Conservation (phyloP, 2,888 invertebrate species). For the Xiphydria camelus region DNA sequence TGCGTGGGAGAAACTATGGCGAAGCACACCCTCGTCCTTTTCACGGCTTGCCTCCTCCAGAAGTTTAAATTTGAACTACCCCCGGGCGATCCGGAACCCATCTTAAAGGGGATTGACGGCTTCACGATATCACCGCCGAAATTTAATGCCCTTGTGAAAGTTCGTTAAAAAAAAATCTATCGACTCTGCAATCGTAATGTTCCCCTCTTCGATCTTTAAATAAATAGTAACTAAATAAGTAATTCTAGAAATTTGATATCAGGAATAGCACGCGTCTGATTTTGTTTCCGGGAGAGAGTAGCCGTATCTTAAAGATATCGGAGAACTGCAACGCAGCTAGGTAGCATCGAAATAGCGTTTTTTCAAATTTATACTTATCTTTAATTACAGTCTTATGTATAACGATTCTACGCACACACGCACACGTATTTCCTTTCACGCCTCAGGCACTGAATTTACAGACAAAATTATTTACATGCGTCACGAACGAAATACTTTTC, state of each 20-base stretch:
- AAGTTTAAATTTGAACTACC: conserved; percentile 57
- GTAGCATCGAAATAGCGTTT: neutral
- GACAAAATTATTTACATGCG: neutral
- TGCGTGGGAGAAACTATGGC: conserved; percentile 70
- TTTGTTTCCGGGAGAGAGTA: too few relatives aligned
- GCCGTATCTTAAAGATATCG: too few relatives aligned
- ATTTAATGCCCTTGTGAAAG: conserved; percentile 7
- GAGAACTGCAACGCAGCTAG: neutral
- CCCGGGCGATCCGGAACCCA: conserved; percentile 7
- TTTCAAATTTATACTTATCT: too few relatives aligned
- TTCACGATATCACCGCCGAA: conserved; percentile 9
- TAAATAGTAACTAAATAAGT: too few relatives aligned
- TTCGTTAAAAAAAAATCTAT: neutral
- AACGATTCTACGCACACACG: too few relatives aligned
- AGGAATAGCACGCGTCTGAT: too few relatives aligned
- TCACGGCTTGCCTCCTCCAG: conserved; percentile 64
- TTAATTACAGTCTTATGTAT: too few relatives aligned
- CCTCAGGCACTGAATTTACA: neutral
- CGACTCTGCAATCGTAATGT: neutral
- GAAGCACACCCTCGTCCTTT: conserved; percentile 65
- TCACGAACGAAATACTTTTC: neutral
- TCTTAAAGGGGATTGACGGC: conserved; percentile 7
- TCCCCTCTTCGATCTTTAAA: too few relatives aligned
- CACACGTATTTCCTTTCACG: neutral
- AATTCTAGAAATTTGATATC: too few relatives aligned